These are phyloP conservation scores for Platyrinchus mystaceus DNA, from an alignment of 2,797 vertebrate genomes.

Conservation along the genomic window DNA sequence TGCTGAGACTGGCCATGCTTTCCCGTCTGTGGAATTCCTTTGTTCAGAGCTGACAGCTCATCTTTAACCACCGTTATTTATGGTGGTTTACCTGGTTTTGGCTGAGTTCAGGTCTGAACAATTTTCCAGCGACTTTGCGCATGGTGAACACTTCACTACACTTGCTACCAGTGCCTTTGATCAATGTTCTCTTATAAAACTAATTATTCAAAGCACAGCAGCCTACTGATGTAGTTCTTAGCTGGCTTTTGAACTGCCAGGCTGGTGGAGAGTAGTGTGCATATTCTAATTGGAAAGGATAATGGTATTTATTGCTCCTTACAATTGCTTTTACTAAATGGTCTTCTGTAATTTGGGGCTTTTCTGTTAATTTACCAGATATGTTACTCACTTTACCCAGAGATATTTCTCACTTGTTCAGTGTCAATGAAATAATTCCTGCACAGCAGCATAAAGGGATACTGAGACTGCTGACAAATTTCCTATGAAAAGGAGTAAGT, in stretches of 20 bases:
- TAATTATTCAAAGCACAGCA: conserved; percentile 33
- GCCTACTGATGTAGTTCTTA: neutral
- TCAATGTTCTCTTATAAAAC: conserved; percentile 46
- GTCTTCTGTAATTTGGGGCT: neutral
- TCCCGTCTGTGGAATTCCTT: conserved; percentile 32
- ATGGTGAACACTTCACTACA: conserved; percentile 43
- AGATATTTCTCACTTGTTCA: neutral
- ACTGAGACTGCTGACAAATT: neutral
- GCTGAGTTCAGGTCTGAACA: conserved; percentile 22
- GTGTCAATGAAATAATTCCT: neutral
- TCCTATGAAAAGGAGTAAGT: neutral
- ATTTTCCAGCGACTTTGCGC: conserved; percentile 23
- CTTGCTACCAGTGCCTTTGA: conserved; percentile 52
- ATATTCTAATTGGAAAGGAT: neutral
- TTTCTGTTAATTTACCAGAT: neutral
- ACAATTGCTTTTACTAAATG: neutral
- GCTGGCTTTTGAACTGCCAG: neutral
- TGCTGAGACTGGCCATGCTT: neutral
- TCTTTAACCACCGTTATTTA: conserved; percentile 48
- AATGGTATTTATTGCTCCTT: neutral
- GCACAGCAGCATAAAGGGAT: neutral
- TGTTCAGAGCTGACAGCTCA: conserved; percentile 43
- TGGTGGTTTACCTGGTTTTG: conserved; percentile 35
- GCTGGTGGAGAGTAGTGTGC: neutral
- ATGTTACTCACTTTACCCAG: neutral